Base-by-base conservation (phyloP, 2,113 vertebrate species). In the Atrichornis clamosus region DNA sequence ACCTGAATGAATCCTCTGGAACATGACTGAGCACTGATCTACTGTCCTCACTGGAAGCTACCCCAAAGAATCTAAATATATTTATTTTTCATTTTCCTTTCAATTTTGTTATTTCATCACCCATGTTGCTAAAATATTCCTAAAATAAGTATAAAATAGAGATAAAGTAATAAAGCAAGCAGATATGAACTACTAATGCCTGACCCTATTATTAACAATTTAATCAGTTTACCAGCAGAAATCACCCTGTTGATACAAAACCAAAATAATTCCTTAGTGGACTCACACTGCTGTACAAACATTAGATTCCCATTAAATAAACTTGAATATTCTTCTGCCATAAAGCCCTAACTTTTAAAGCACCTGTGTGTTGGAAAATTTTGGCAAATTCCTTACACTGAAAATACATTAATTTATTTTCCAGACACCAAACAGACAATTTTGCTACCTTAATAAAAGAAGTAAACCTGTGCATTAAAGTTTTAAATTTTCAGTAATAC, bases 401-500 rank as follows among this genome's bases (percentile, higher is more conserved):
- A 70, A 76, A 89, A 85, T 47, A 50, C 46, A 24, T 70, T 63
- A 11, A 12, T 78, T 85, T 93, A 20, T 77, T 90, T 91, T 26
- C 53, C 11, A 83, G 62, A 50, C 2, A 6, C 20, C 59, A 90
- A 64, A 88, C 7, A 91, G 84, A 83, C 37, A 84, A 83, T 86
- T 91, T 92, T 94, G 47, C 56, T 76, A 68, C 80, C 92, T 96
- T 89, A 88, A 88, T 89, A 87, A 95, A 93, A 94, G 85, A 95
- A 92, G 78, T 58, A 70, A 96, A 81, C 42, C n/a, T 88, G 59
- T n/a, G 81, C 68, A 97, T 97, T 98, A 97, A 97, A 97, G 56
- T 96, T 97, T 96, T 83, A 96, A 60, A 56, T 91, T 95, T 87
- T 69, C 82, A 84, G 84, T 92, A 88, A 79, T 83, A 91, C 47